phyloP scores from a whole-genome alignment of 2,888 invertebrate species.

The Baronia brevicornis region DNA sequence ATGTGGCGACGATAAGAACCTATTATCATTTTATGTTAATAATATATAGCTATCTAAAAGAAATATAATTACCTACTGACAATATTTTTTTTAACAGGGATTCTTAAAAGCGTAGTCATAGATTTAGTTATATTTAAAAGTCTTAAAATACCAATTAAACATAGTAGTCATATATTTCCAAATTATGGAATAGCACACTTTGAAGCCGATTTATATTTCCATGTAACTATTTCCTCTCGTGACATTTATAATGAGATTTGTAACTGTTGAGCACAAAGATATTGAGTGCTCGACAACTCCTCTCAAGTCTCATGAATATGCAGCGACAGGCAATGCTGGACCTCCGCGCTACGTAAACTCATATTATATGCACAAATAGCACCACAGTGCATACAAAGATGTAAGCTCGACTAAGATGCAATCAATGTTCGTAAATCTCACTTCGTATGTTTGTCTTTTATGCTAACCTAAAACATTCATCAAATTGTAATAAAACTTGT shows the following conservation, averaged over 20 bases:
- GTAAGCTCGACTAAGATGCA: neutral
- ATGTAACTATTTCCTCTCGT: slow-evolving; percentile 8
- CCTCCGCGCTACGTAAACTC: slow-evolving; percentile 24
- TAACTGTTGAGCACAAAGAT: slow-evolving; percentile 25
- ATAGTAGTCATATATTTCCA: no score
- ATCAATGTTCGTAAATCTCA: no score
- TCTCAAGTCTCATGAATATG: slow-evolving; percentile 32
- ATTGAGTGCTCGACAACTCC: slow-evolving; percentile 21
- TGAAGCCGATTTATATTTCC: no score
- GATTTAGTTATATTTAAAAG: slow-evolving; percentile 6
- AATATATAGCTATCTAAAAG: no score
- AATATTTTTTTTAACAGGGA: no score
- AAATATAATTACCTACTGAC: no score
- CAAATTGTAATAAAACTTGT: no score
- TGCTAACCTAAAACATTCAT: no score
- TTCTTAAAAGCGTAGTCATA: no score
- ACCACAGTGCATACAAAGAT: slow-evolving; percentile 16
- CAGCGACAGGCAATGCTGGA: slow-evolving; percentile 23
- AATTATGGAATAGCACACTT: no score
- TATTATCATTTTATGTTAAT: no score
- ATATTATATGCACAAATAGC: slow-evolving; percentile 25
- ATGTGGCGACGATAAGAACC: slow-evolving; percentile 11
- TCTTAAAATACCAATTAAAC: slow-evolving; percentile 2
- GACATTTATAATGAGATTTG: slow-evolving; percentile 12
- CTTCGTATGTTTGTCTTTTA: no score